Conservation (phyloP, 2,113 vertebrate genomes). For the Zingel zingel region DNA sequence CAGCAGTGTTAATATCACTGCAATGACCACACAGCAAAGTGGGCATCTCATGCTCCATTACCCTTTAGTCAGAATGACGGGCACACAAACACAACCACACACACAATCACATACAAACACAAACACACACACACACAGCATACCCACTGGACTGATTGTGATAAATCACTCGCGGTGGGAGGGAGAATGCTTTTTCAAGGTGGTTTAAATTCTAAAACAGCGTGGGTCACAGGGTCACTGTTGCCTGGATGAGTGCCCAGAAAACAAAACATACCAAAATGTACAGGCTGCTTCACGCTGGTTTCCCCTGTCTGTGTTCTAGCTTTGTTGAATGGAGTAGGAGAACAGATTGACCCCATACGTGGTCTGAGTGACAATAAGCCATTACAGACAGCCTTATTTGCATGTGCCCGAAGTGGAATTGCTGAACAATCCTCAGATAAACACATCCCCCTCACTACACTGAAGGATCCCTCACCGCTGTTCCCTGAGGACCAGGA, state of each 20-base stretch:
- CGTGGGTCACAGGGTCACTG: slow-evolving; percentile 70
- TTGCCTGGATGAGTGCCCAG: slow-evolving; percentile 73
- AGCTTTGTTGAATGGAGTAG: slow-evolving; percentile 27
- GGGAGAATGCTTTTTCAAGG: slow-evolving; percentile 81
- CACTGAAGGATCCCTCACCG: slow-evolving; percentile 87
- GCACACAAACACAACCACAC: slow-evolving; percentile 35
- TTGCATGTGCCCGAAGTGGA: slow-evolving; percentile 23
- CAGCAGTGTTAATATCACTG: slow-evolving; percentile 66
- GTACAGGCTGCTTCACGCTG: slow-evolving; percentile 28
- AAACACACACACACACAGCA: not conserved
- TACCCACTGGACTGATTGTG: slow-evolving; percentile 75
- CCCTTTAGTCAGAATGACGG: slow-evolving; percentile 62
- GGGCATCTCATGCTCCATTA: slow-evolving; percentile 82
- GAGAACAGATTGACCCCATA: slow-evolving; percentile 46
- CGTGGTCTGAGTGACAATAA: slow-evolving; percentile 52
- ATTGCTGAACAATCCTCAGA: not conserved
- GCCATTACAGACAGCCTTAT: slow-evolving; percentile 25
- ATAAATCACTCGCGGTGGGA: slow-evolving; percentile 77
- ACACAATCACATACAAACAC: not conserved
- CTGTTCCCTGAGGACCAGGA: slow-evolving; percentile 90
- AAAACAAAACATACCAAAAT: slow-evolving; percentile 65
- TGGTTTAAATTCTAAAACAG: slow-evolving; percentile 82
- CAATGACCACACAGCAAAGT: slow-evolving; percentile 75
- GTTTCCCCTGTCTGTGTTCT: slow-evolving; percentile 30
- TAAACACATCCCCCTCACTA: not conserved